Evolutionary conservation across 2,888 invertebrate species (phyloP), one percentile per base, ranked within the genome.

Genomic region (Pheosia gnoma): DNA sequence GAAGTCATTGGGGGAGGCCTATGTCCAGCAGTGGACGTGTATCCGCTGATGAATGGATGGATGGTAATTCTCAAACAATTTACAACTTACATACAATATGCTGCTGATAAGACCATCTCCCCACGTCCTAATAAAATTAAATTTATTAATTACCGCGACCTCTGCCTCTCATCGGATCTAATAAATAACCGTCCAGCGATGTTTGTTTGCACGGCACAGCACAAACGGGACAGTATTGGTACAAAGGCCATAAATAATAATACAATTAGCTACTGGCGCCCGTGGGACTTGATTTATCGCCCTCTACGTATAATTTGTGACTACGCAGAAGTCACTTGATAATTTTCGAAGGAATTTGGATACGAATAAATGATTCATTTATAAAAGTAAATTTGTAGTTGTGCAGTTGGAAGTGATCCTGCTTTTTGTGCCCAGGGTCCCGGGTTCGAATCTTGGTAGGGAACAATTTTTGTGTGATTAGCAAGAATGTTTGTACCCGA

Each of bases 211-310:
- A 74, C 74, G 73, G 72, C 71, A 73, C 74, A 64, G 66, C 58
- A 67, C 73, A 79, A 83, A 80, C 79, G 82, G 76, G 81, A 79
- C 80, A 79, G 74, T 81, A 79, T 80, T 82, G 81, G 77, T 77
- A 71, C 74, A 77, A 73, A 71, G 73, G 67, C 77, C 81, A 84
- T 88, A 87, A 88, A 88, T 88, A 87, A 85, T 86, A 86, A 84
- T 82, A 83, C 83, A 86, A 87, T 88, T 86, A 76, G 73, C 65
- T 72, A 74, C 77, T 74, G 68, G 71, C 70, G 74, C 81, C 81
- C 79, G 66, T 68, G 75, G 78, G 79, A 71, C 76, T 77, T 81
- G 82, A 85, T 84, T 86, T 84, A 84, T 81, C 69, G 72, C 74
- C 68, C 59, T 71, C 75, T 63, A 68, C 67, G 75, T 72, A 79